Evolutionary conservation across 2,797 vertebrate genomes (phyloP).

Genomic region (Gallinago nigripennis): DNA sequence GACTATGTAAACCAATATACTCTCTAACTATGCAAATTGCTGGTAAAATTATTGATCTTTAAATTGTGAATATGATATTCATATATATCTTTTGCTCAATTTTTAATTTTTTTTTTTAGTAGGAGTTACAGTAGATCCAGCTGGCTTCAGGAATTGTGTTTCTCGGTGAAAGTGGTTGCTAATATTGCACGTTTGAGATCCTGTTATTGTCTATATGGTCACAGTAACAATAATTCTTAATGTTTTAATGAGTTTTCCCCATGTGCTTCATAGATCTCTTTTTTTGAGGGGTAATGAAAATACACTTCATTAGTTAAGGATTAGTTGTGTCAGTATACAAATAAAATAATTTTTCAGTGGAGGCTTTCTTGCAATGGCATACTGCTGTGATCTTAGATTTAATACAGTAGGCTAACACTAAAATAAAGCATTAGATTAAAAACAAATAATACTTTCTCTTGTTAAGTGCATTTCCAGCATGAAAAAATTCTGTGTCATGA

Average conservation of each 20-base stretch:
- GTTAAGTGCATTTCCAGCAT: background rate
- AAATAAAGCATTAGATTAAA: background rate
- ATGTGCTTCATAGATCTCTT: background rate
- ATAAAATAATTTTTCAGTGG: background rate
- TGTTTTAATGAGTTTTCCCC: background rate
- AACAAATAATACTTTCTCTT: background rate
- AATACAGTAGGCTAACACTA: background rate
- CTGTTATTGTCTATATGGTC: background rate
- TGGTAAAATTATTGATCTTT: background rate
- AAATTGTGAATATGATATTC: background rate
- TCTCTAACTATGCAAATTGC: background rate
- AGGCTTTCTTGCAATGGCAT: background rate
- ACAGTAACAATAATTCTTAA: background rate
- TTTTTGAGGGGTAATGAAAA: background rate
- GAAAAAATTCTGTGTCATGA: background rate
- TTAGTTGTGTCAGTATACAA: background rate
- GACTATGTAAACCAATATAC: background rate
- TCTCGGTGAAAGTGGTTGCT: background rate
- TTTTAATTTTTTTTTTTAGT: background rate
- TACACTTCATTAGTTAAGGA: background rate
- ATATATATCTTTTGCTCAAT: background rate
- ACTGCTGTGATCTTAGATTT: background rate
- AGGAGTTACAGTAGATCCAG: background rate
- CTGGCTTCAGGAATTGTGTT: background rate
- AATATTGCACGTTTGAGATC: background rate